Evolutionary conservation across 2,797 vertebrate genomes (phyloP).

Genomic region (Channa striata): DNA sequence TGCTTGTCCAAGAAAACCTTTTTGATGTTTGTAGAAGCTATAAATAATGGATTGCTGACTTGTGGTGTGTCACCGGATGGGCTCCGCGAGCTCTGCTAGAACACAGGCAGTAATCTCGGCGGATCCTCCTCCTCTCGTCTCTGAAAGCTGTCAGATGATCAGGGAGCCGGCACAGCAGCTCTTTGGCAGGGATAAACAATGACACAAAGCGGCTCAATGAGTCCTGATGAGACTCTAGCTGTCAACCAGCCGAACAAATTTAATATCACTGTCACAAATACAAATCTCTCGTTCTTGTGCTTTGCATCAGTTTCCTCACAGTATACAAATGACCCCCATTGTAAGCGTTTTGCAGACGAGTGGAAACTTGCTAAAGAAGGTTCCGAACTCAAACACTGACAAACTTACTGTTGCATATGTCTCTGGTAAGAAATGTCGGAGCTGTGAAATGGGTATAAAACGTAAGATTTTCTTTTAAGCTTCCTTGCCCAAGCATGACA

Average conservation of each 20-base stretch:
- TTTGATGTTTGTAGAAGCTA: constrained; percentile 39
- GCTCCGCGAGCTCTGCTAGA: constrained; percentile 28
- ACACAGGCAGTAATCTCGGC: constrained; percentile 30
- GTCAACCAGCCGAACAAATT: constrained; percentile 12
- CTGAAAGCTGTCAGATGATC: constrained; percentile 42
- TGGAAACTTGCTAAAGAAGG: background rate
- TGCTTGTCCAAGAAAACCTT: constrained; percentile 15
- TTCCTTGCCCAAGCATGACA: background rate
- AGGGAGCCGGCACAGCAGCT: constrained; percentile 5
- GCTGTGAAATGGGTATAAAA: background rate
- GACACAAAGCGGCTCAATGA: constrained; percentile 32
- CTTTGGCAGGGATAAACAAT: constrained; percentile 31
- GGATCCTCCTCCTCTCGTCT: constrained; percentile 16
- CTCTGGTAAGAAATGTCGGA: background rate
- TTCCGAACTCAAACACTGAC: background rate
- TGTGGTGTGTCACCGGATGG: constrained; percentile 36
- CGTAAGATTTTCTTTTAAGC: background rate
- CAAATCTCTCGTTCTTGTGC: constrained; percentile 3
- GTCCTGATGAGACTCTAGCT: constrained; percentile 37
- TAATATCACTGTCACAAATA: constrained; percentile 27
- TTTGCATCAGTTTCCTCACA: background rate
- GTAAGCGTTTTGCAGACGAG: background rate
- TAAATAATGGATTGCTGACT: constrained; percentile 53
- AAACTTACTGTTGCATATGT: background rate
- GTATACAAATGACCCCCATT: background rate